Evolutionary conservation across 2,797 vertebrate species (phyloP).

Genomic region (Buceros bicornis): DNA sequence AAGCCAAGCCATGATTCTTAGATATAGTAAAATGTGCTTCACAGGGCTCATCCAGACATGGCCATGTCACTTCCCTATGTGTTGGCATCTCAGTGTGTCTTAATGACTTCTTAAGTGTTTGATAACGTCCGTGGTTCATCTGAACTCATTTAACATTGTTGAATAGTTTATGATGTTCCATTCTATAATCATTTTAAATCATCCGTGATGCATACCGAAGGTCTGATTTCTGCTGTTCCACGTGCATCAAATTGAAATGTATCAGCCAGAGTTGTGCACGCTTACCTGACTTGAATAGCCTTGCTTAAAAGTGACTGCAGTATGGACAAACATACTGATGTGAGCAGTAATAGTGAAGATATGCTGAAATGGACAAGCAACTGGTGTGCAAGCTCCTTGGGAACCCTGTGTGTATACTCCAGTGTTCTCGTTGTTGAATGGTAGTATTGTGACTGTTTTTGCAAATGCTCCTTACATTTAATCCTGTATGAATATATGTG

Average conservation of each 20-base stretch:
- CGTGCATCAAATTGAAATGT: not conserved
- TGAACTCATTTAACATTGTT: not conserved
- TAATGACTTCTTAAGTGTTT: not conserved
- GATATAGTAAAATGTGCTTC: not conserved
- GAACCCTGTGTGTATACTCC: not conserved
- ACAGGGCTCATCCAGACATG: not conserved
- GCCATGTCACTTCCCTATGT: not conserved
- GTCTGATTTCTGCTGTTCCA: not conserved
- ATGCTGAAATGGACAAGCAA: not conserved
- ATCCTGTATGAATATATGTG: accelerated
- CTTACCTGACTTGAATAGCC: not conserved
- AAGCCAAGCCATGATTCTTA: not conserved
- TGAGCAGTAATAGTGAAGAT: not conserved
- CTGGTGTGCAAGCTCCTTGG: not conserved
- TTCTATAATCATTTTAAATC: not conserved
- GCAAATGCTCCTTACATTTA: not conserved
- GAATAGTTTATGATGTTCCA: not conserved
- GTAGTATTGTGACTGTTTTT: not conserved
- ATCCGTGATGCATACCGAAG: not conserved
- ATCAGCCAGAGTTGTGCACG: not conserved
- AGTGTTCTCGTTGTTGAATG: not conserved
- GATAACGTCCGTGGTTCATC: not conserved
- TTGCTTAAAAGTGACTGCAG: not conserved
- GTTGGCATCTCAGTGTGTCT: not conserved
- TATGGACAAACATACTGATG: not conserved